phyloP scores from a whole-genome alignment of 2,888 invertebrate species.

The Lomographa bimaculata region DNA sequence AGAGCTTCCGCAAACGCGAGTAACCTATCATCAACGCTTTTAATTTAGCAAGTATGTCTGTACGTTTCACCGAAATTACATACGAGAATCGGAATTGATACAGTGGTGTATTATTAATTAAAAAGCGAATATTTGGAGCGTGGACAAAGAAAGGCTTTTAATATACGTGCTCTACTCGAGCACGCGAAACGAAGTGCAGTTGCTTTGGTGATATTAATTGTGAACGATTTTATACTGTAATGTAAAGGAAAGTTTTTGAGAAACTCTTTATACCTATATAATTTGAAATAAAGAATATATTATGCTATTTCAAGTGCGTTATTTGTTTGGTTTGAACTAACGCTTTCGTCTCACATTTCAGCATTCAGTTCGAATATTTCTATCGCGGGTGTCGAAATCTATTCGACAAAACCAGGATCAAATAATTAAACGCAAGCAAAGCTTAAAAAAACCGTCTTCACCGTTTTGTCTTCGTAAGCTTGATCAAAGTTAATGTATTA shows the following conservation, averaged over 20 bases:
- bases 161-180: constrained; percentile 52
- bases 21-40: constrained; percentile 36
- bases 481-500: no score
- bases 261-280: no score
- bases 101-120: constrained; percentile 51
- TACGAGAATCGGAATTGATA: constrained; percentile 49
- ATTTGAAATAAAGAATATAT: no score
- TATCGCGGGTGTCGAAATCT: no score
- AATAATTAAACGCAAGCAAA: no score
- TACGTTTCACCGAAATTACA: constrained; percentile 46
- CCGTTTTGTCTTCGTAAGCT: no score
- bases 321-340: no score
- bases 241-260: constrained; percentile 43
- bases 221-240: constrained; percentile 32
- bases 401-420: no score
- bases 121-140: constrained; percentile 53
- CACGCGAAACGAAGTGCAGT: constrained; percentile 48
- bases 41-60: constrained; percentile 30
- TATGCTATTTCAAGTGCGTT: no score
- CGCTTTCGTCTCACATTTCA: no score
- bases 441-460: no score
- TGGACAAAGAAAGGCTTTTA: constrained; percentile 52
- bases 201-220: constrained; percentile 8
- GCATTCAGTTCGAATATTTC: no score
- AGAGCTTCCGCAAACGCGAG: constrained; percentile 15